phyloP scores from a whole-genome alignment of 2,113 vertebrate genomes.

The Regulus satrapa region DNA sequence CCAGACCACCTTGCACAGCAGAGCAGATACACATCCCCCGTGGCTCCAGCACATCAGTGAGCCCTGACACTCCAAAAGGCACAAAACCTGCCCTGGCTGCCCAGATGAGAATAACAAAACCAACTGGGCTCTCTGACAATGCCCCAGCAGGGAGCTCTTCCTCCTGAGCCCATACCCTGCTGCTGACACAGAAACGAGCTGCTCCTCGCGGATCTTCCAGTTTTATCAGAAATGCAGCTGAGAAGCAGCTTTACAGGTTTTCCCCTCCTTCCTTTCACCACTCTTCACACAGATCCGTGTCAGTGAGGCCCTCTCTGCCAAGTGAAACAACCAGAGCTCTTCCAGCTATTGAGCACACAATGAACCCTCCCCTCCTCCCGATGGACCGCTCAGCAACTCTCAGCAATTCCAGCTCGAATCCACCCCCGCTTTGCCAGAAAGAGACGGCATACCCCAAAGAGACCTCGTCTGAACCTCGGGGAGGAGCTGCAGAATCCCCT shows the following conservation, averaged over 20 bases:
- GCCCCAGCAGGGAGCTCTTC: not conserved
- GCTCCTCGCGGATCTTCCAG: not conserved
- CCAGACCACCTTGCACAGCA: not conserved
- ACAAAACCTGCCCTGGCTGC: not conserved
- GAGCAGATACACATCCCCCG: fast-evolving
- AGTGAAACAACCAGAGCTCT: not conserved
- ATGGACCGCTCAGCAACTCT: not conserved
- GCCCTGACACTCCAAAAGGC: not conserved
- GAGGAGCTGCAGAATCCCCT: not conserved
- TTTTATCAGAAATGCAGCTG: not conserved
- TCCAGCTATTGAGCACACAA: not conserved
- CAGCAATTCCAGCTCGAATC: not conserved
- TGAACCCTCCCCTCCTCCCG: not conserved
- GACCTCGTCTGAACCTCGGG: not conserved
- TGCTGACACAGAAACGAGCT: not conserved
- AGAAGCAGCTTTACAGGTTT: not conserved
- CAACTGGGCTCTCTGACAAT: not conserved
- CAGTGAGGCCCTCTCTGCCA: not conserved
- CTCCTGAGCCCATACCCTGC: fast-evolving
- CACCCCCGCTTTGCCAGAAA: not conserved
- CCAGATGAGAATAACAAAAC: not conserved
- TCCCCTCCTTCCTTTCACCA: not conserved
- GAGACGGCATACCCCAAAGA: fast-evolving
- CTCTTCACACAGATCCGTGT: not conserved
- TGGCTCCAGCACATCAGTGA: fast-evolving